These are phyloP conservation scores for Heliconius hermathena DNA, from an alignment of 1,140 invertebrate species.

Conservation along the genomic window DNA sequence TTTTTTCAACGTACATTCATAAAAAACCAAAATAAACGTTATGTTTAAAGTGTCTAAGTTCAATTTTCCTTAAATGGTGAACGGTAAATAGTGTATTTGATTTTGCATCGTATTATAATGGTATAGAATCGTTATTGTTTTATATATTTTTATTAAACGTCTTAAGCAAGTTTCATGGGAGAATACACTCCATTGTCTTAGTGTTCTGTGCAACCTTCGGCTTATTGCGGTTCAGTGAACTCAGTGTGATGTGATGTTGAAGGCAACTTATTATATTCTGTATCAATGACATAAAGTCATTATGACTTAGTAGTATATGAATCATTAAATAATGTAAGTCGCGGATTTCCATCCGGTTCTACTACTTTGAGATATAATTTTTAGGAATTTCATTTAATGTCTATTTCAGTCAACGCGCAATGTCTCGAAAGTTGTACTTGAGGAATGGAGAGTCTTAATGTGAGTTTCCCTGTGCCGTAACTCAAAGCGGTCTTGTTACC, in stretches of 20 bases:
- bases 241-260: not conserved
- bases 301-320: not conserved
- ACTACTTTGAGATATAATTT: too few species aligned
- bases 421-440: too few species aligned
- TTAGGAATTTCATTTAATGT: too few species aligned
- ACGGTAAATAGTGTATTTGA: not conserved
- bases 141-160: not conserved
- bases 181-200: constrained; percentile 5
- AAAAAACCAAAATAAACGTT: not conserved
- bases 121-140: constrained; percentile 7
- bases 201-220: constrained; percentile 10
- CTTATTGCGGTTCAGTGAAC: constrained; percentile 14
- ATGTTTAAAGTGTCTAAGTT: not conserved
- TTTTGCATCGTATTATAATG: constrained; percentile 9
- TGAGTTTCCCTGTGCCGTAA: too few species aligned
- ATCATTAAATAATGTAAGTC: not conserved
- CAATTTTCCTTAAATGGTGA: not conserved
- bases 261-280: not conserved
- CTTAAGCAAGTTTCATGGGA: constrained; percentile 10
- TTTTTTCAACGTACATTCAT: not conserved
- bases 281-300: not conserved
- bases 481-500: too few species aligned
- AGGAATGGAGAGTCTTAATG: too few species aligned
- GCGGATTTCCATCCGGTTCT: not conserved
- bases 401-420: too few species aligned